A percentile compares a stretch with the other conserved stretches of the same genome.
These are phyloP conservation scores for Pyxicephalus adspersus DNA, from an alignment of 2,113 vertebrate species.

Conservation along the genomic window DNA sequence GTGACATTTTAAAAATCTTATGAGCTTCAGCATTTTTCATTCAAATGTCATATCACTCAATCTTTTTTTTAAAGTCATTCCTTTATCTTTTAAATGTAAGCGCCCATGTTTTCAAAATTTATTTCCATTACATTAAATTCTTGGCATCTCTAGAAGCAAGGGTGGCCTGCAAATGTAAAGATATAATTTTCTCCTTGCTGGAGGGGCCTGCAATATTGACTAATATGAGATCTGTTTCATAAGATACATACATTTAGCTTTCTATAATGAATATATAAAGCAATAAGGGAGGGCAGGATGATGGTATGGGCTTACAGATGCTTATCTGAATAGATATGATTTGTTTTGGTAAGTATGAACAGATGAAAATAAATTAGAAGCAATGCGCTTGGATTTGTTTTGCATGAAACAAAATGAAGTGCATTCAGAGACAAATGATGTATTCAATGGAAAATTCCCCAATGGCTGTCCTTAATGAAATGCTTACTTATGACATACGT, in stretches of 20 bases:
- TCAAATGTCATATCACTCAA: constrained; percentile 15
- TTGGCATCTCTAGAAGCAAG: background rate
- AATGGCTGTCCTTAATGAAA: no score
- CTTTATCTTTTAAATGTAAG: constrained; percentile 4
- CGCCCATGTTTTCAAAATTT: background rate
- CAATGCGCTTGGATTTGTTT: background rate
- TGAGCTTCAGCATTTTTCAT: background rate
- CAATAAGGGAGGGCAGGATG: background rate
- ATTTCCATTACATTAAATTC: constrained; percentile 30
- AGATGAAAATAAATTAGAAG: background rate
- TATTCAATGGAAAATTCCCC: no score
- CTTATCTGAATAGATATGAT: background rate
- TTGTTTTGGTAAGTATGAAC: background rate
- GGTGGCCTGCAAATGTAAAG: background rate
- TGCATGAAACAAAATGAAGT: background rate
- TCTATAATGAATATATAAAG: background rate
- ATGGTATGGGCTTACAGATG: background rate
- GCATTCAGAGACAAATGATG: background rate
- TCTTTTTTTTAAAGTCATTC: constrained; percentile 3
- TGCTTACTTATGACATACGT: no score
- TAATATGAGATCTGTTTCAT: background rate
- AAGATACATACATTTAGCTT: constrained; percentile 3
- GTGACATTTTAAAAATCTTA: constrained; percentile 34
- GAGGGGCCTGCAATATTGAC: background rate
- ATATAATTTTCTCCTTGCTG: background rate